Evolutionary conservation across 2,888 invertebrate genomes (phyloP), one percentile per base, ranked within the genome.

Genomic region (Octodonta nipae): DNA sequence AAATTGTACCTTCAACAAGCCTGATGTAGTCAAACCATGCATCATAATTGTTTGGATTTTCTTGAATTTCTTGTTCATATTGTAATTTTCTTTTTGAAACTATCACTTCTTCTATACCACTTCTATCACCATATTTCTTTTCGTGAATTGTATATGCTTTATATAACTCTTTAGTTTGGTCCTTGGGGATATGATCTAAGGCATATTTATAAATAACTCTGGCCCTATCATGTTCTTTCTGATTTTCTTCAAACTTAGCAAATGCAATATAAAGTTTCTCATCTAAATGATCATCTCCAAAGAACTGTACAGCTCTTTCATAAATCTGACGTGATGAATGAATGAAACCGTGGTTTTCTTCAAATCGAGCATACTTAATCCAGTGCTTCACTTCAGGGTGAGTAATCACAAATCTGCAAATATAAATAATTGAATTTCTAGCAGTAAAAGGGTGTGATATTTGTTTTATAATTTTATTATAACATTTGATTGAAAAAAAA

Each of bases 1-100:
- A n/a, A n/a, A n/a, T n/a, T n/a, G n/a, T 15, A 54, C 81, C 85
- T 66, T 98, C 96, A 38, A 98, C 76, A 20, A 99, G 68, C 46
- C 93, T 75, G 29, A 99, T 69, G 56, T 92, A 95, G 60, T 98
- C 96, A 68, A 99, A 99, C 98, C 98, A 99, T 2, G 93, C 91
- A 67, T 99, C 98, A 63, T 98, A 99, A 60, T 99, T 95, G 34
- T 83, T 84, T 1, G 95, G 88, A 67, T 96, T 95, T 40, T 80
- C 78, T 47, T 83, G 78, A 5, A 98, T 84, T 68, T 93, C 91
- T 67, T 92, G 76, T 61, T 99, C 95, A 64, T 99, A 99, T 65
- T 96, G 91, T 53, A 88, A 85, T 58, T 89, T 91, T 44, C 98
- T 70, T 62, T 98, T 98, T 47, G 88, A 93, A 2, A 95, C 87